Conservation (phyloP, 2,113 vertebrate species). For the Smithornis capensis region DNA sequence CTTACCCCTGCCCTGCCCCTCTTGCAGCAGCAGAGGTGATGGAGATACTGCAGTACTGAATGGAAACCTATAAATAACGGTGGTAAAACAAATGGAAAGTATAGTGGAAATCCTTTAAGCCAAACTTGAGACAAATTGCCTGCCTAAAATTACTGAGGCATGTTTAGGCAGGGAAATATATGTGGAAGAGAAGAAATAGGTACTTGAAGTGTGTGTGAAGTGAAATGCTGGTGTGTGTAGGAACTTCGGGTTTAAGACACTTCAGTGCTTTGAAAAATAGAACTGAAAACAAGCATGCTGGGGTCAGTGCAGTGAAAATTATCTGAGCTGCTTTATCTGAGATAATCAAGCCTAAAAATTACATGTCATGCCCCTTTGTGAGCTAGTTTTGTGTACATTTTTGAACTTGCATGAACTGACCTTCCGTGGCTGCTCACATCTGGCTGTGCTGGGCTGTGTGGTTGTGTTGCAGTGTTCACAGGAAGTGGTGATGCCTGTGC, state of each 20-base stretch:
- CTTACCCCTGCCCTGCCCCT: neutral
- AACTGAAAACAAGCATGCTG: neutral
- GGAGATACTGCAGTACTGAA: neutral
- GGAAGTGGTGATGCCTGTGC: constrained; percentile 81
- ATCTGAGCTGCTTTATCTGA: neutral
- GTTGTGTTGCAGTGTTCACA: constrained; percentile 76
- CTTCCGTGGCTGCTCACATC: neutral
- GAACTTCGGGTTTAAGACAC: neutral
- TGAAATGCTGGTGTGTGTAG: neutral
- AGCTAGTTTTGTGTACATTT: neutral
- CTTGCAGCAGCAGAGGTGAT: neutral
- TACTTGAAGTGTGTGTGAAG: neutral
- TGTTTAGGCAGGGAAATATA: neutral
- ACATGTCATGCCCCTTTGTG: fast-evolving
- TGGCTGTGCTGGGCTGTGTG: neutral
- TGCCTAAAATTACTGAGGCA: neutral
- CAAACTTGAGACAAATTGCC: neutral
- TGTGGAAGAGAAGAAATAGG: neutral
- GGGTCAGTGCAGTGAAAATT: neutral
- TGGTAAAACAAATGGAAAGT: neutral
- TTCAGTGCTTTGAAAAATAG: neutral
- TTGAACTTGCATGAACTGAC: fast-evolving
- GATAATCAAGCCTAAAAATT: neutral
- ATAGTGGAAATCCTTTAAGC: neutral
- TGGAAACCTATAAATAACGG: neutral